A percentile compares a stretch with the other conserved stretches of the same genome.
These are phyloP conservation scores for Carettochelys insculpta DNA, from an alignment of 2,113 vertebrate genomes.

Conservation along the genomic window DNA sequence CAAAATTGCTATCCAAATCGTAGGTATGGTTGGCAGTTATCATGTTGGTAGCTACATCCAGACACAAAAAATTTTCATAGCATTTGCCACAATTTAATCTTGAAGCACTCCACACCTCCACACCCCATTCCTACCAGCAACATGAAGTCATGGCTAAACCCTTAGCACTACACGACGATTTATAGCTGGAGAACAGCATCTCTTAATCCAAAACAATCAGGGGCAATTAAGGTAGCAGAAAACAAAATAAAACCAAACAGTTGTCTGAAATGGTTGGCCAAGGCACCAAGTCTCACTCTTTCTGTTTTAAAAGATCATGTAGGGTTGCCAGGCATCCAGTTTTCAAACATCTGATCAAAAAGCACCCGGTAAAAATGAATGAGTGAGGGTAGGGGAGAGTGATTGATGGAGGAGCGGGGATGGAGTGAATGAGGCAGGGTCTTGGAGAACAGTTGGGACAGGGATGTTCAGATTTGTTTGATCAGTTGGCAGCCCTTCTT, in stretches of 20 bases:
- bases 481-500: too few relatives aligned
- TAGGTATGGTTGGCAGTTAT: not conserved
- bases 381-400: too few relatives aligned
- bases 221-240: not conserved
- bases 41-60: not conserved
- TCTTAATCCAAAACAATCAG: not conserved
- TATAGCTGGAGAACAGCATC: not conserved
- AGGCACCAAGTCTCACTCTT: not conserved
- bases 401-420: too few relatives aligned
- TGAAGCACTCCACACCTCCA: not conserved
- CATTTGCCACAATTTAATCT: not conserved
- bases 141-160: not conserved
- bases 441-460: too few relatives aligned
- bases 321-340: too few relatives aligned
- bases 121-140: not conserved
- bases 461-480: too few relatives aligned
- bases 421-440: too few relatives aligned
- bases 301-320: not conserved
- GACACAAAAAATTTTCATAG: not conserved
- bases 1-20: not conserved
- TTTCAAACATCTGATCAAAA: too few relatives aligned
- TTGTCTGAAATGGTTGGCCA: not conserved
- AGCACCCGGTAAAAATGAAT: too few relatives aligned
- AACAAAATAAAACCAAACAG: not conserved
- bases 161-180: rapidly evolving